Conservation (phyloP, 2,888 invertebrate genomes). For the Poecilobothrus nobilitatus region DNA sequence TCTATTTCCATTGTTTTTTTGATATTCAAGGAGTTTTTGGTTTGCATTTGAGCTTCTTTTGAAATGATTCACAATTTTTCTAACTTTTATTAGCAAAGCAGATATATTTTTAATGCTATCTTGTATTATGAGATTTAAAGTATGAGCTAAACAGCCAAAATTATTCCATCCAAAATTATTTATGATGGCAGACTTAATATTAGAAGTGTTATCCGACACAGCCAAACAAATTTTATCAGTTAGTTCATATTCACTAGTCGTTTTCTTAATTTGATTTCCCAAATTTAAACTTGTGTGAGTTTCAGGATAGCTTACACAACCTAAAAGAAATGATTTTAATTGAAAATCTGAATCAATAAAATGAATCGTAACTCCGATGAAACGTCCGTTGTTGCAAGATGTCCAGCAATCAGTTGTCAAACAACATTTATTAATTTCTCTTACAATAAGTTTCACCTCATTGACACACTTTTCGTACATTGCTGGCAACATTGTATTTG, state of each 20-base stretch:
- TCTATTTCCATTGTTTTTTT: no score
- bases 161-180: constrained; percentile 23
- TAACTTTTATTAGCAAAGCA: neutral
- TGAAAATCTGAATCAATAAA: constrained; percentile 27
- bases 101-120: constrained; percentile 15
- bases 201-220: constrained; percentile 24
- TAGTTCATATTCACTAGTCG: constrained; percentile 27
- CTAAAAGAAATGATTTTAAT: constrained; percentile 26
- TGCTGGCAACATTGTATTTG: constrained; percentile 28
- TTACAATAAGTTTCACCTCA: constrained; percentile 24
- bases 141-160: constrained; percentile 24
- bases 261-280: constrained; percentile 24
- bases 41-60: constrained; percentile 25
- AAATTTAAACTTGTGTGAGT: constrained; percentile 29
- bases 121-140: constrained; percentile 23
- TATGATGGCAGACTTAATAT: constrained; percentile 21
- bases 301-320: constrained; percentile 22
- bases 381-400: constrained; percentile 28
- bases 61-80: constrained; percentile 21
- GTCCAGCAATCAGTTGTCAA: constrained; percentile 34
- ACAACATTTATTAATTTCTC: constrained; percentile 22
- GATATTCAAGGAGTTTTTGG: constrained; percentile 31
- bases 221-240: constrained; percentile 28
- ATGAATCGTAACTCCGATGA: constrained; percentile 27
- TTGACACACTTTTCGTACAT: constrained; percentile 22